Evolutionary conservation across 2,888 invertebrate genomes (phyloP), one percentile per base, ranked within the genome.

Genomic region (Nowickia ferox): DNA sequence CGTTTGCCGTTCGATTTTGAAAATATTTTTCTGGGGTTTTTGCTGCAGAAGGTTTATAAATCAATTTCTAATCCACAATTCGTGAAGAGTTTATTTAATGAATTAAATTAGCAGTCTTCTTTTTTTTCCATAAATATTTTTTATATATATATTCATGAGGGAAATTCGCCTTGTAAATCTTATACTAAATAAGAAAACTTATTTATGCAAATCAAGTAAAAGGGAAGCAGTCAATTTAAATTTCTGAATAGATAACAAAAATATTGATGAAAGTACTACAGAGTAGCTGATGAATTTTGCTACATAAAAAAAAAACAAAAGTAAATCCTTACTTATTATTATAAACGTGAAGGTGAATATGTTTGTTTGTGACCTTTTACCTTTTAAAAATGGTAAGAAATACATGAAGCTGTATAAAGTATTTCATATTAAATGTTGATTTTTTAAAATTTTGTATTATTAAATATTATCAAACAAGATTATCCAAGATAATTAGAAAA

Each of bases 41-140:
- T 8, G 42, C 17, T 5, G 22, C 46, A 66, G 48, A 57, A 30
- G 77, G 63, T 85, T 79, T 83, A 84, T 88, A 87, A 87, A 88
- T 88, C 86, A 88, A 84, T 84, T 86, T 87, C 82, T 88, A 87
- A 88, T 87, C 83, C 69, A 66, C 63, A 82, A 80, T 55, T 86
- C 84, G 86, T 88, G 87, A 69, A 77, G 61, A 78, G 71, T 84
- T 85, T 87, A 59, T 74, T 65, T 68, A 87, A 87, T 87, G 87
- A 87, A 88, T 84, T 83, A 81, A 84, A 86, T 86, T 84, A 84
- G 46, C 75, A 79, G 76, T 80, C 75, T 71, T 71, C 57, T 59
- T 38, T 9, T 51, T 69, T 57, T n/a, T 17, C 40, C 30, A 30
- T 30, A 30, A 30, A 30, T 30, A 30, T 8, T 30, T 74, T 40